Percentiles rank a stretch among this genome's conserved stretches.
phyloP scores from a whole-genome alignment of 2,888 invertebrate genomes.

The Eudiplozoon nipponicum region DNA sequence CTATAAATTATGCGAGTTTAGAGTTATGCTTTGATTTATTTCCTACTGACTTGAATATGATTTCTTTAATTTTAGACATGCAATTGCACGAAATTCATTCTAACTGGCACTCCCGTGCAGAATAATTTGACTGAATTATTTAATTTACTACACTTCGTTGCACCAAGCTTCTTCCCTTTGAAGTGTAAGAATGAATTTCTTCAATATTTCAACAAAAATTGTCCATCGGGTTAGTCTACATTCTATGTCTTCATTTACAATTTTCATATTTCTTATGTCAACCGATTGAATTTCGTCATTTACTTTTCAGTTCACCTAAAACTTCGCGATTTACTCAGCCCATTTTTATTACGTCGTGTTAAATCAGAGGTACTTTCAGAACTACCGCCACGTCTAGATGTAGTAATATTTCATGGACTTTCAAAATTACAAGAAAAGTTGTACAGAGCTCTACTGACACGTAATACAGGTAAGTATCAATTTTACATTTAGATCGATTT shows the following conservation, averaged over 20 bases:
- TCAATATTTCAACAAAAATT: conserved; percentile 17
- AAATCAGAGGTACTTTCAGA: conserved; percentile 24
- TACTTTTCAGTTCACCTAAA: too few relatives aligned
- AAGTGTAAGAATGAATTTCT: conserved; percentile 22
- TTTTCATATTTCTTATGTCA: too few relatives aligned
- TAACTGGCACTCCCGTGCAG: conserved; percentile 29
- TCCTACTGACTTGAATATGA: conserved; percentile 1
- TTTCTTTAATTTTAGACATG: conserved; percentile 20
- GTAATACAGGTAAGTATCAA: too few relatives aligned
- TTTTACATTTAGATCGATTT: too few relatives aligned
- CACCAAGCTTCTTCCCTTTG: conserved; percentile 20
- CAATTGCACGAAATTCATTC: conserved; percentile 20
- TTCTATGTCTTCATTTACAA: too few relatives aligned
- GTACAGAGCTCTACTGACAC: conserved; percentile 27
- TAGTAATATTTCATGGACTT: conserved; percentile 26
- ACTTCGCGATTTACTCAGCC: too few relatives aligned
- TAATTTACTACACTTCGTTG: conserved; percentile 24
- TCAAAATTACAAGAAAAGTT: conserved; percentile 26
- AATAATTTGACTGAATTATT: conserved; percentile 28
- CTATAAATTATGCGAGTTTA: conserved; percentile 2
- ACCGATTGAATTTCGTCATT: too few relatives aligned
- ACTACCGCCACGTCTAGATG: conserved; percentile 24
- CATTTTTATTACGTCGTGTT: conserved; percentile 25
- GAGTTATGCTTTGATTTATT: not conserved
- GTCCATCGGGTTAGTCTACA: too few relatives aligned